Evolutionary conservation across 2,888 invertebrate species (phyloP), one percentile per base, ranked within the genome.

Genomic region (Troides aeacus): DNA sequence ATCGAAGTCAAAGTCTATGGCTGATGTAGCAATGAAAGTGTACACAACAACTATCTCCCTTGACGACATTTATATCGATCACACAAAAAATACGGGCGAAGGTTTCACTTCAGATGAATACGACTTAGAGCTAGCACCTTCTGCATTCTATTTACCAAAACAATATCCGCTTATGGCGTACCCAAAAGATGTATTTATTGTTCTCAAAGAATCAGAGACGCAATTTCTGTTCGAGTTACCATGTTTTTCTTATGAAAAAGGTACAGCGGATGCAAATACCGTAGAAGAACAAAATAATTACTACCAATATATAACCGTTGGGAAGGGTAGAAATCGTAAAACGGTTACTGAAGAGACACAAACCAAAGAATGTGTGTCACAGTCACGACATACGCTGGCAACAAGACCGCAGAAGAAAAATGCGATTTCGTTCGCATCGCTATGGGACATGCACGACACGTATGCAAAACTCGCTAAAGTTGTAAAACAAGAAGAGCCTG

Each of bases 361-460:
- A 86, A 97, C 96, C 0, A 85, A 91, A 50, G 90, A 88, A 60
- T 84, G 90, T 42, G 87, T 96, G 8, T 90, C 89, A 17, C 97
- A 96, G 82, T 93, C 94, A 0, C 90, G 96, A 18, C 93, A 94
- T 70, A 95, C 95, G 0, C 92, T 94, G 46, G 93, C 95, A 0
- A 90, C 91, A 1, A 87, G 92, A 36, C 92, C 93, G 0, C 85
- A 88, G 68, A 94, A 93, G 69, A 91, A 86, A 66, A 94, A 95
- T 77, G 93, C 93, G 4, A 90, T 91, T 1, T 93, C 94, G 0
- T 96, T 95, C 79, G 96, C 96, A 0, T 96, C 96, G 0, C 92
- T 95, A 78, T 97, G 96, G 94, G 96, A 96, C 76, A 96, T 97
- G 94, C 94, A 94, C 77, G 97, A 97, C 78, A 95, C 95, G 0